Evolutionary conservation across 2,797 vertebrate species (phyloP).

Genomic region (Manis crassicaudata): DNA sequence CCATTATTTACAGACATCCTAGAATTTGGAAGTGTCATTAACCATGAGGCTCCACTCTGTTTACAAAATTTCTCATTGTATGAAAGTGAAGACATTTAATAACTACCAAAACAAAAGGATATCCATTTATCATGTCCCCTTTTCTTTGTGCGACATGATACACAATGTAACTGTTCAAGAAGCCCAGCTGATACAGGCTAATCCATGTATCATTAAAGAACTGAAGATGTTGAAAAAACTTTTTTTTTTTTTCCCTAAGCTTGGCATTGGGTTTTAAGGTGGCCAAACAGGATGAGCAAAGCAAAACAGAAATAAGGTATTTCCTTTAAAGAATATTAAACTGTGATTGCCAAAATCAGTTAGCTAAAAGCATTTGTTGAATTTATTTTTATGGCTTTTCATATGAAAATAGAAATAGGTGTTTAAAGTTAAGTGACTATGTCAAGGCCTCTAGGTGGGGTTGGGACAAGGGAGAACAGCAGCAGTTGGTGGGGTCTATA

Average conservation of each 20-base stretch:
- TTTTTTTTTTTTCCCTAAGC: not conserved
- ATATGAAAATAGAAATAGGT: not conserved
- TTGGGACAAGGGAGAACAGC: accelerated
- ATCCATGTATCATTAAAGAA: not conserved
- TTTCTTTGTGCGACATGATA: not conserved
- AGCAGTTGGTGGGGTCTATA: not conserved
- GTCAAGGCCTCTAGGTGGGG: not conserved
- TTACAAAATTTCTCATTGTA: conserved; percentile 64
- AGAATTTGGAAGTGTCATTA: conserved; percentile 71
- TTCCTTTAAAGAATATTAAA: not conserved
- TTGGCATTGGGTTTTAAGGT: not conserved
- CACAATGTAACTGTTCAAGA: not conserved
- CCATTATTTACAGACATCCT: conserved; percentile 67
- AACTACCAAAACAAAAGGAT: conserved; percentile 50
- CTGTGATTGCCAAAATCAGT: not conserved
- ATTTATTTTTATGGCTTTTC: conserved; percentile 1
- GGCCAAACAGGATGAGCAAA: not conserved
- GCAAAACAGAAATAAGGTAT: not conserved
- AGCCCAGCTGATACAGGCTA: not conserved
- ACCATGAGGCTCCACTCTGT: conserved; percentile 58
- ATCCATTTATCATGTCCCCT: conserved; percentile 40
- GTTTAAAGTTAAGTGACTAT: not conserved
- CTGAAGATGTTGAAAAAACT: not conserved
- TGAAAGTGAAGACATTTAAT: conserved; percentile 67
- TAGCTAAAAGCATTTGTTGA: not conserved